Conservation (phyloP, 2,888 invertebrate genomes). For the Slavum lentiscoides region DNA sequence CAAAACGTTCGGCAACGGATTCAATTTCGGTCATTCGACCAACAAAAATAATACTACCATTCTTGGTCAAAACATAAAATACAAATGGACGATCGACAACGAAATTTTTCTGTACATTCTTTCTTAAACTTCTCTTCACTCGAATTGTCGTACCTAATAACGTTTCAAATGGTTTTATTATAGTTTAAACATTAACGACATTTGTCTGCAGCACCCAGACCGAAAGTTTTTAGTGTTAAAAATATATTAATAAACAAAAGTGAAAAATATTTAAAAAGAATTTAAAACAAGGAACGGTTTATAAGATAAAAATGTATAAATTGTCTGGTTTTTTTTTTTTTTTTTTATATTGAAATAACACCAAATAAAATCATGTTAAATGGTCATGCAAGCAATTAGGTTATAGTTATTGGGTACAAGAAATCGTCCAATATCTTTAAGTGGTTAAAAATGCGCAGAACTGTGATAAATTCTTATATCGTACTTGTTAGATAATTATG, state of each 20-base stretch:
- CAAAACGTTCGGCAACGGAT: neutral
- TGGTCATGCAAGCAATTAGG: neutral
- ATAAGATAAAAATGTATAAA: neutral
- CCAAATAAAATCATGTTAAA: neutral
- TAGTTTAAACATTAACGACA: neutral
- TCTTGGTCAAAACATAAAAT: conserved; percentile 55
- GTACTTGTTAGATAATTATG: neutral
- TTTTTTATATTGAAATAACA: neutral
- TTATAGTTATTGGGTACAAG: neutral
- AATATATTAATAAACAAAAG: neutral
- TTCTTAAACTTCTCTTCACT: conserved; percentile 48
- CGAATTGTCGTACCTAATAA: conserved; percentile 32
- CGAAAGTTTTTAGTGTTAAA: no score
- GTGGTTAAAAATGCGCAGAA: neutral
- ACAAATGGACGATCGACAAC: conserved; percentile 61
- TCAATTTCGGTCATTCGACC: conserved; percentile 39
- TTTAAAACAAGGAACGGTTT: neutral
- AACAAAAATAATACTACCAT: conserved; percentile 24
- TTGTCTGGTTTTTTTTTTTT: neutral
- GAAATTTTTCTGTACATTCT: conserved; percentile 58
- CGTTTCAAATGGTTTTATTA: conserved; percentile 48
- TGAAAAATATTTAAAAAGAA: neutral
- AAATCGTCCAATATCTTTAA: neutral
- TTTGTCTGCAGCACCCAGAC: no score
- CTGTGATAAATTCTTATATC: neutral